A percentile compares a stretch with the other conserved stretches of the same genome.
These are phyloP conservation scores for Apomyelois bistriatella DNA, from an alignment of 2,888 invertebrate species.

Conservation along the genomic window DNA sequence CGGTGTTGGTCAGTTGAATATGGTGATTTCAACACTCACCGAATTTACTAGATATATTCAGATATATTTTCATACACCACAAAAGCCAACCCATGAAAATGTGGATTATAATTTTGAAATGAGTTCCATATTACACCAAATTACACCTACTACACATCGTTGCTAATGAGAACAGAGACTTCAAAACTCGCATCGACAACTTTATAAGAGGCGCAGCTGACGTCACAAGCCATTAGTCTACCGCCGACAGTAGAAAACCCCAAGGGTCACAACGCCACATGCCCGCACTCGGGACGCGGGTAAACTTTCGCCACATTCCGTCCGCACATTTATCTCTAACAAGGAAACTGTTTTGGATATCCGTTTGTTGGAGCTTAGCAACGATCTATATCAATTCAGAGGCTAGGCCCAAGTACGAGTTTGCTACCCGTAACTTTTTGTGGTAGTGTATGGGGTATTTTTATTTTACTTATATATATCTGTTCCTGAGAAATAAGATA, in stretches of 20 bases:
- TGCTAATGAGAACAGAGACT: constrained; percentile 20
- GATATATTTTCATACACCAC: too few relatives aligned
- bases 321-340: constrained; percentile 66
- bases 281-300: constrained; percentile 56
- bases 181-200: constrained; percentile 25
- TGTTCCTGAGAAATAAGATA: too few relatives aligned
- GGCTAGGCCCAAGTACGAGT: background rate
- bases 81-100: too few relatives aligned
- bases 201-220: constrained; percentile 49
- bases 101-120: too few relatives aligned
- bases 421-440: background rate
- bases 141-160: background rate
- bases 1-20: too few relatives aligned
- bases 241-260: constrained; percentile 55
- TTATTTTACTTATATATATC: background rate
- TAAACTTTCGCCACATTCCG: constrained; percentile 56
- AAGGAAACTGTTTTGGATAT: constrained; percentile 45
- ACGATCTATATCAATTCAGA: constrained; percentile 16
- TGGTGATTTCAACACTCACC: too few relatives aligned
- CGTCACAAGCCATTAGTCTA: constrained; percentile 57
- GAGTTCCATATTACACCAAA: too few relatives aligned
- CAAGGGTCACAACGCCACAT: constrained; percentile 66
- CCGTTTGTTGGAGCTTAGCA: constrained; percentile 28
- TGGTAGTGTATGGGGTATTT: background rate
- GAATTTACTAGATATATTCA: too few relatives aligned